Evolutionary conservation across 2,888 invertebrate genomes (phyloP), one percentile per base, ranked within the genome.

Genomic region (Xanthia icteritia): DNA sequence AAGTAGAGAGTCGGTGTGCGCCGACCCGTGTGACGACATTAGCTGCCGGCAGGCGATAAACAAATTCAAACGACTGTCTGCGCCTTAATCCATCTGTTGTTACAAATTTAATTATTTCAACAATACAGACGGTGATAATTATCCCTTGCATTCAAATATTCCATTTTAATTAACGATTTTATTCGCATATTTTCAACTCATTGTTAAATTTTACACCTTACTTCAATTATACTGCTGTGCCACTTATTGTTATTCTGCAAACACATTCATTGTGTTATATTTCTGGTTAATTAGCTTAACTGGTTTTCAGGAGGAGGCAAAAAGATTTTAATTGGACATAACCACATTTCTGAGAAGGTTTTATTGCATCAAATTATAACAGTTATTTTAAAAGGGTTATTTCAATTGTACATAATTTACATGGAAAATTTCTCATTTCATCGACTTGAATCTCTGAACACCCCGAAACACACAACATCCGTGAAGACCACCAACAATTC

Each of bases 1-100:
- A 74, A 81, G 76, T 76, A 68, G 61, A 79, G 73, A 81, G 80
- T 73, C 54, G 64, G 71, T 77, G 87, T 81, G 86, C 87, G 78
- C 11, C 83, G 86, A 86, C 39, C 88, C 92, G 79, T 89, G 78
- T 90, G 88, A 90, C 86, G 88, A 84, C 88, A 90, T 91, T 91
- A 90, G 88, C 84, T 91, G 92, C 86, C 71, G 77, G 73, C 83
- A 83, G 71, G 89, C 84, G 91, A 92, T 92, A 92, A 92, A 92
- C 89, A 89, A 91, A 88, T 85, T 82, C 86, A 84, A 86, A 89
- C 83, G 85, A 77, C 78, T 79, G 84, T 73, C 76, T 79, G 68
- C 72, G 71, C 81, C 81, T 76, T 90, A 91, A 92, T 91, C 90
- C 91, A 82, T 88, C 90, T 86, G 90, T 91, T 92, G 89, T 91